Conservation (phyloP, 2,888 invertebrate genomes). For the Alcis repandata region DNA sequence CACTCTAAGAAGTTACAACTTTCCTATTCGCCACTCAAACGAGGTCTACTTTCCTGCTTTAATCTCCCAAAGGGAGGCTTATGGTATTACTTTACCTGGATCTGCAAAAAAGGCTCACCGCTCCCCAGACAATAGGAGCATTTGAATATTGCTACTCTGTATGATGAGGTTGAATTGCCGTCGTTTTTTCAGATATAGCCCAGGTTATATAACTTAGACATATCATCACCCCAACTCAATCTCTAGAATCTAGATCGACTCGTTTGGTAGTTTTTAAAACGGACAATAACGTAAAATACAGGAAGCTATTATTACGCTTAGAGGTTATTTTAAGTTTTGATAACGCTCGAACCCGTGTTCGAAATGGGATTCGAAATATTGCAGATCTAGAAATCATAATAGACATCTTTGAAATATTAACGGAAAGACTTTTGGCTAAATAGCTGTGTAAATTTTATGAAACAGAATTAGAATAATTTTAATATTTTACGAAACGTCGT, state of each 20-base stretch:
- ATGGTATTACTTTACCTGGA: constrained; percentile 24
- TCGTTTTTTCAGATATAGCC: too few relatives aligned
- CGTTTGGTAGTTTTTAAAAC: not conserved
- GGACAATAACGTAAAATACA: too few relatives aligned
- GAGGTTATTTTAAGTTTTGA: too few relatives aligned
- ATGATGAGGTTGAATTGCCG: constrained; percentile 10
- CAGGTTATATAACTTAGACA: not conserved
- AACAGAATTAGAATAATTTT: too few relatives aligned
- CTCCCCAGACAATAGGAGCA: constrained; percentile 23
- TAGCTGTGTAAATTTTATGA: too few relatives aligned
- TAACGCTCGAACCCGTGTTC: too few relatives aligned
- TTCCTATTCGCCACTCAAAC: constrained; percentile 18
- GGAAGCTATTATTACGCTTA: too few relatives aligned
- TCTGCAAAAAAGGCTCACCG: constrained; percentile 21
- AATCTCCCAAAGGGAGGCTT: constrained; percentile 25
- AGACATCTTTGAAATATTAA: too few relatives aligned
- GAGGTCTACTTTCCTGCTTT: constrained; percentile 21
- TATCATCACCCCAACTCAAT: not conserved
- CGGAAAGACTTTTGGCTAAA: too few relatives aligned
- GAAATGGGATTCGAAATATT: too few relatives aligned
- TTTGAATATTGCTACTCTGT: constrained; percentile 25
- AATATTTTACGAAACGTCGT: too few relatives aligned
- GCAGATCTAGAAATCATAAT: too few relatives aligned
- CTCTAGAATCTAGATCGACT: not conserved
- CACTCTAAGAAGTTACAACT: constrained; percentile 18